Evolutionary conservation across 2,113 vertebrate genomes (phyloP).

Genomic region (Megaceryle torquata): DNA sequence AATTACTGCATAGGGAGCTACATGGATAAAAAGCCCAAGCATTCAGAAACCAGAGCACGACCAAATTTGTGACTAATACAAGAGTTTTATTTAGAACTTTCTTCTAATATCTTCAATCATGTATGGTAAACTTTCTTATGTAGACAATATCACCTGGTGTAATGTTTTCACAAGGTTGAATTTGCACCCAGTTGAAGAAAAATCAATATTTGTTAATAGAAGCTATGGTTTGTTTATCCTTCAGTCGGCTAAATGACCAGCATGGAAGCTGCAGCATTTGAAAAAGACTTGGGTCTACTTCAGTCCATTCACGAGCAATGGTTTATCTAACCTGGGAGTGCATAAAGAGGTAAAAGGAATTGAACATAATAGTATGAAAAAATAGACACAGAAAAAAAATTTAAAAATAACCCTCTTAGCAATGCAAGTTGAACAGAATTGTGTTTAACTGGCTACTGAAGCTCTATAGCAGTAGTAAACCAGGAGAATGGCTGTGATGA

Average conservation of each 20-base stretch:
- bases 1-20: not conserved
- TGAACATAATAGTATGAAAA: not conserved
- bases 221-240: slow-evolving; percentile 3
- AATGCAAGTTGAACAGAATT: not conserved
- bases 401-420: not conserved
- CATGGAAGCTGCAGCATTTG: not conserved
- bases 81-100: not conserved
- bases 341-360: not conserved
- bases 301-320: not conserved
- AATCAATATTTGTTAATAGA: slow-evolving; percentile 13
- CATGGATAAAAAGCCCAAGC: not conserved
- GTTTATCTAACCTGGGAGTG: not conserved
- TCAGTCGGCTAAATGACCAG: not conserved
- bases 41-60: not conserved
- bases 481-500: not conserved
- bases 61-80: not conserved
- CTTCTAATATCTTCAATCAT: not conserved
- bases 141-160: not conserved
- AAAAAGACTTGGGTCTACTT: not conserved
- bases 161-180: not conserved
- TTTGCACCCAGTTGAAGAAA: not conserved
- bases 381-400: not conserved
- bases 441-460: not conserved
- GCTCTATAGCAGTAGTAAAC: not conserved
- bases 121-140: not conserved